Base-by-base conservation (phyloP, 2,797 vertebrate genomes). In the Cossypha polioptera region DNA sequence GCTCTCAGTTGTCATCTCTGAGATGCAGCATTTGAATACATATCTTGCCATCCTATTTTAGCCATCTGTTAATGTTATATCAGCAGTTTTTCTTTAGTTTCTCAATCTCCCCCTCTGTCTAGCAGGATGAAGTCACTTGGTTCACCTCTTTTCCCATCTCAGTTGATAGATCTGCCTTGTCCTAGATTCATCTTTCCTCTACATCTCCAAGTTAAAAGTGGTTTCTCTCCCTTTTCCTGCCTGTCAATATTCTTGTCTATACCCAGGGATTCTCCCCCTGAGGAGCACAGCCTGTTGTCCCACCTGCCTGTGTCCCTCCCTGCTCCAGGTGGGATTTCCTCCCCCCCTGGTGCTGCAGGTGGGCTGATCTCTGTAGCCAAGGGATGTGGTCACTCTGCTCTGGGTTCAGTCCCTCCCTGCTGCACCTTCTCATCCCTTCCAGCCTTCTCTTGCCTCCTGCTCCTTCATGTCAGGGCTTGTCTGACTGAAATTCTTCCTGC, bases 71-170 rank as follows among this genome's bases (percentile, higher is more conserved):
- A 63, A 72, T 84, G 87, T 92, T 58, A 31, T 69, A 66, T 87
- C 75, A 94, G 67, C 65, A 68, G 61, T 36, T 94, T 72, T 83
- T 75, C 68, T 89, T 86, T 11, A 67, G 83, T 90, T 86, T 84
- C 58, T 83, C 68, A 4, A 33, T 85, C 86, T 72, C 71, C 77
- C 33, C 53, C 57, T 81, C n/a, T 71, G 53, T 85, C 66, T 65
- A 55, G 54, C 47, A 78, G 61, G 35, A 73, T 71, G 55, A 85
- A 65, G 62, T 71, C 57, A 62, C 40, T 82, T 53, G 20, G 45
- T 83, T 83, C 72, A 90, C 76, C 51, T 69, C 79, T 89, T 19
- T 71, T 58, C 47, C 65, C 47, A 6, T 66, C 72, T 83, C 62
- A 28, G 6, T 5, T 58, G 54, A 21, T 66, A 45, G 54, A 35